A percentile compares a stretch with the other conserved stretches of the same genome.
These are phyloP conservation scores for Peromyscus attwateri DNA, from an alignment of 2,797 vertebrate genomes.

Conservation along the genomic window DNA sequence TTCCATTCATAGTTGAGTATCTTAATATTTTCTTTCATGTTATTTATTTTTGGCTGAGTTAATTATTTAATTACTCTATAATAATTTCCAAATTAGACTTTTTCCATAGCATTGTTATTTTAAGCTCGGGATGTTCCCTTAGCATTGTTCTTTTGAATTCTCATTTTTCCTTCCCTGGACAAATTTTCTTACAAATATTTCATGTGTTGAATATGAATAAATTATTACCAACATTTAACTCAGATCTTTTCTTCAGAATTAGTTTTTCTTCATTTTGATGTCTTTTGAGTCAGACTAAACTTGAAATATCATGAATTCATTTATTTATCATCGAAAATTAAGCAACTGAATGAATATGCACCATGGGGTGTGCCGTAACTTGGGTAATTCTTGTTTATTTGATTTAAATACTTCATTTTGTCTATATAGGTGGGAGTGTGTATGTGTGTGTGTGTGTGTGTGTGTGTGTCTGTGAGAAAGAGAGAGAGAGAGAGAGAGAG, in stretches of 20 bases:
- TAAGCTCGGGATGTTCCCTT: neutral
- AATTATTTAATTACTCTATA: neutral
- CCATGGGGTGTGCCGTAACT: neutral
- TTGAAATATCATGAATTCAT: neutral
- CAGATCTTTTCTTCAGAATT: neutral
- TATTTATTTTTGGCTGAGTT: neutral
- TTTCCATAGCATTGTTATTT: neutral
- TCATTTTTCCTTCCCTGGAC: neutral
- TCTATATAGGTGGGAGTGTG: neutral
- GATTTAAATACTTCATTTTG: neutral
- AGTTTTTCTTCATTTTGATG: neutral
- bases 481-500: too few relatives aligned
- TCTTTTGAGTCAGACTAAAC: neutral
- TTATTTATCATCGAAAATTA: neutral
- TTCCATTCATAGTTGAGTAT: neutral
- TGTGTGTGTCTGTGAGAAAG: neutral
- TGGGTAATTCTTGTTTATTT: neutral
- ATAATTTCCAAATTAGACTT: neutral
- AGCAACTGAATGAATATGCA: neutral
- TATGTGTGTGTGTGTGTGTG: neutral
- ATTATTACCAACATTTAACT: neutral
- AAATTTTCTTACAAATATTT: neutral
- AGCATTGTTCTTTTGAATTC: neutral
- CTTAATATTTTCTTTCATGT: neutral
- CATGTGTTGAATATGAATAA: constrained; percentile 19